Evolutionary conservation across 2,113 vertebrate genomes (phyloP).

Genomic region (Proteles cristata): DNA sequence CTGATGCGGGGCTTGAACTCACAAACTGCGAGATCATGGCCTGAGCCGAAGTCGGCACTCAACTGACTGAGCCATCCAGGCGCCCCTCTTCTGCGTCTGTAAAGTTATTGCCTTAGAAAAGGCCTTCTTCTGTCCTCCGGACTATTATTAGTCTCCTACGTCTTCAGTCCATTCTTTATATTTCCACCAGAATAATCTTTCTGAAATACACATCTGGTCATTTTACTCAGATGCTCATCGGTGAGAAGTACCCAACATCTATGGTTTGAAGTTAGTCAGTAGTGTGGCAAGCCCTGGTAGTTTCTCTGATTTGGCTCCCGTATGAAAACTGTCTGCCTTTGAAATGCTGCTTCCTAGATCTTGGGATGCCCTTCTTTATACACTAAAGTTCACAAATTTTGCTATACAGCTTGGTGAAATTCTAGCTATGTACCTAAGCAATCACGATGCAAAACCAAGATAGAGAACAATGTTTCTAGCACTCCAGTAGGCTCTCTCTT

Average conservation of each 20-base stretch:
- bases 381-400: not conserved
- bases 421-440: conserved; percentile 12
- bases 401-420: not conserved
- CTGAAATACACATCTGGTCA: not conserved
- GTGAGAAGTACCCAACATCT: not conserved
- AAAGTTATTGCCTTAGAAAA: not conserved
- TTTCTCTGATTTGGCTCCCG: not conserved
- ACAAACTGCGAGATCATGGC: no score
- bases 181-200: not conserved
- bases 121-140: not conserved
- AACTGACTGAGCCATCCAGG: no score
- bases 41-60: no score
- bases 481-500: not conserved
- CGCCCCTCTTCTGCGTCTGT: not conserved
- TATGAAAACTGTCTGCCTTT: not conserved
- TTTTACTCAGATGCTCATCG: not conserved
- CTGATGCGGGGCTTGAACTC: no score
- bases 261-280: not conserved
- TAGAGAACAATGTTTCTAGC: not conserved
- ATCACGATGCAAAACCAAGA: not conserved
- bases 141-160: not conserved
- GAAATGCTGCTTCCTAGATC: not conserved
- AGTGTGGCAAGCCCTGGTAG: not conserved
- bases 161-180: not conserved
- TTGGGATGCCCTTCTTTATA: not conserved